Percentiles rank a stretch among this genome's conserved stretches.
These are phyloP conservation scores for Loripinus fragilis DNA, from an alignment of 2,888 invertebrate species.

Conservation along the genomic window DNA sequence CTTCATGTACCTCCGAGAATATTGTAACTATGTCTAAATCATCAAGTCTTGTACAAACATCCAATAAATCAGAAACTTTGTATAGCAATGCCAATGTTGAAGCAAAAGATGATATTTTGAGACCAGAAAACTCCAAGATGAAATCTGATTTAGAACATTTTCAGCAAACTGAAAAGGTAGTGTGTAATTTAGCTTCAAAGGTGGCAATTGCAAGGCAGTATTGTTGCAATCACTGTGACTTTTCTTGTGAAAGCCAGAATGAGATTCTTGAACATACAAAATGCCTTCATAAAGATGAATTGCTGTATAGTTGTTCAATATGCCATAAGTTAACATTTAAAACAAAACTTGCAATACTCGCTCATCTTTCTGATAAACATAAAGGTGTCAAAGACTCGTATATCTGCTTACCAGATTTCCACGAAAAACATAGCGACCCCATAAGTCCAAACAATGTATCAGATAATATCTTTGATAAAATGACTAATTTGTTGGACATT, in stretches of 20 bases:
- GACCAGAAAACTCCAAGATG: neutral
- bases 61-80: neutral
- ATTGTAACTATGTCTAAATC: conserved; percentile 10
- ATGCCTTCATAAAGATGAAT: conserved; percentile 59
- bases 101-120: neutral
- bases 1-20: neutral
- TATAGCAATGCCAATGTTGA: neutral
- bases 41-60: neutral
- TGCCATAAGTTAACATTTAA: conserved; percentile 61
- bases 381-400: neutral
- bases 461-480: conserved; percentile 66
- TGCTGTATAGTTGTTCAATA: conserved; percentile 69
- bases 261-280: conserved; percentile 64
- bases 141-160: neutral
- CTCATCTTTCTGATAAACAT: neutral
- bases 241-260: conserved; percentile 60
- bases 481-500: conserved; percentile 58
- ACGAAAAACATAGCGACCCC: neutral
- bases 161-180: conserved; percentile 6
- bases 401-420: conserved; percentile 16
- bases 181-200: neutral
- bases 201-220: conserved; percentile 40
- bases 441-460: neutral
- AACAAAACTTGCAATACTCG: neutral
- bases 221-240: conserved; percentile 70